A percentile compares a stretch with the other conserved stretches of the same genome.
These are phyloP conservation scores for Aphodius granarius DNA, from an alignment of 2,888 invertebrate genomes.

Conservation along the genomic window DNA sequence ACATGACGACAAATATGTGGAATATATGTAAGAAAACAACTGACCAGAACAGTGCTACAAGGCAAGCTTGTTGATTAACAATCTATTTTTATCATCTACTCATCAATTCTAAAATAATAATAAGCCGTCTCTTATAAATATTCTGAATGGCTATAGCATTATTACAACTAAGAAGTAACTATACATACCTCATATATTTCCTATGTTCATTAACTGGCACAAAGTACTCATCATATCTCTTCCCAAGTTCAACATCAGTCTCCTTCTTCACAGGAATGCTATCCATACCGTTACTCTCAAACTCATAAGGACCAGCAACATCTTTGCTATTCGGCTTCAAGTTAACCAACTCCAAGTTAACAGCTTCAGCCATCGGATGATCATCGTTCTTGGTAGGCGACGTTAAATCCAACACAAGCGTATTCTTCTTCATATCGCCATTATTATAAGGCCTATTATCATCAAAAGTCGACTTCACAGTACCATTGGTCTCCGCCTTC, in stretches of 20 bases:
- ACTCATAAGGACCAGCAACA: conserved; percentile 55
- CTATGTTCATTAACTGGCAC: conserved; percentile 83
- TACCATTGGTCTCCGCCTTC: conserved; percentile 55
- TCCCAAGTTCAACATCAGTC: conserved; percentile 65
- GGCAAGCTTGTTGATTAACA: not conserved
- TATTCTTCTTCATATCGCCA: conserved; percentile 44
- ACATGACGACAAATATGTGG: not conserved
- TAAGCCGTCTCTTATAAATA: not conserved
- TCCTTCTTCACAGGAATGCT: conserved; percentile 65
- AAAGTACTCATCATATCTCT: conserved; percentile 82
- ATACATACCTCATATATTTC: conserved; percentile 77
- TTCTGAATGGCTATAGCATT: not conserved
- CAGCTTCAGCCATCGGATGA: conserved; percentile 62
- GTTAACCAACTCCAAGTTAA: conserved; percentile 78
- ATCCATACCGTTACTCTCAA: conserved; percentile 50
- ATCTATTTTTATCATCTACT: not conserved
- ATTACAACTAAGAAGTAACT: not conserved
- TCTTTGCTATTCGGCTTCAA: conserved; percentile 66
- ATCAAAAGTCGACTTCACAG: conserved; percentile 47
- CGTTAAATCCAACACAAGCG: conserved; percentile 40
- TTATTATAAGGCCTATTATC: conserved; percentile 47
- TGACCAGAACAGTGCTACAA: not conserved
- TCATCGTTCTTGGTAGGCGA: conserved; percentile 46
- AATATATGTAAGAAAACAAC: not conserved
- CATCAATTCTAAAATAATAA: not conserved